Evolutionary conservation across 2,113 vertebrate species (phyloP).

Genomic region (Enhydra lutris): DNA sequence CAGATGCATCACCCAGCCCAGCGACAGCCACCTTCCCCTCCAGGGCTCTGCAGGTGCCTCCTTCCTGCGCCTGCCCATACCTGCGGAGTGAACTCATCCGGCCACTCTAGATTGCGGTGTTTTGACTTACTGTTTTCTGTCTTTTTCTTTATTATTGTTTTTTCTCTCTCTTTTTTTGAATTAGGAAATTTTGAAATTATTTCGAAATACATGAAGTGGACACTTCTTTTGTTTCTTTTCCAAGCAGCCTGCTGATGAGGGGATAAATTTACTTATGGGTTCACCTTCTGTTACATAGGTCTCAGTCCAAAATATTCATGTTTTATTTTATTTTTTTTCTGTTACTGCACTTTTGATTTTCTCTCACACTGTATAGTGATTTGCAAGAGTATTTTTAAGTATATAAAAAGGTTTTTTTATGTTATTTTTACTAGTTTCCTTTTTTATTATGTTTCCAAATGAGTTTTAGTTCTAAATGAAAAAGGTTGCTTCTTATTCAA

Average conservation of each 20-base stretch:
- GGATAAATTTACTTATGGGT: background rate
- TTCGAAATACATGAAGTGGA: background rate
- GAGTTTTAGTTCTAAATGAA: background rate
- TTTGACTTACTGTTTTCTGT: background rate
- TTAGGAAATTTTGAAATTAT: background rate
- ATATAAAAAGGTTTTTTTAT: background rate
- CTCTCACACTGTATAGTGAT: background rate
- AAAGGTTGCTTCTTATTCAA: background rate
- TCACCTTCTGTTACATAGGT: background rate
- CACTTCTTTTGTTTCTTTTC: background rate
- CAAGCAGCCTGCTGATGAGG: background rate
- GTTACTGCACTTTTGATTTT: background rate
- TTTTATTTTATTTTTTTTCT: background rate
- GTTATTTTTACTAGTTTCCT: background rate
- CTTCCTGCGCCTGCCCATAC: accelerated
- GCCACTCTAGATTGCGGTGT: background rate
- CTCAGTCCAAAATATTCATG: background rate
- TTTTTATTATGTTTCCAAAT: background rate
- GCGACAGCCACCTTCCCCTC: accelerated
- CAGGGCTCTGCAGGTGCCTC: too few species aligned
- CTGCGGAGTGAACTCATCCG: accelerated
- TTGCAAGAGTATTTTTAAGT: background rate
- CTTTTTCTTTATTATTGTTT: background rate
- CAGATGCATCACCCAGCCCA: accelerated
- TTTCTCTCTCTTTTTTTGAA: background rate